Percentiles rank a stretch among this genome's conserved stretches.
Evolutionary conservation across 92 coral and sea anemone species (phyloP).

Genomic region (Parazoanthus atlanticus): DNA sequence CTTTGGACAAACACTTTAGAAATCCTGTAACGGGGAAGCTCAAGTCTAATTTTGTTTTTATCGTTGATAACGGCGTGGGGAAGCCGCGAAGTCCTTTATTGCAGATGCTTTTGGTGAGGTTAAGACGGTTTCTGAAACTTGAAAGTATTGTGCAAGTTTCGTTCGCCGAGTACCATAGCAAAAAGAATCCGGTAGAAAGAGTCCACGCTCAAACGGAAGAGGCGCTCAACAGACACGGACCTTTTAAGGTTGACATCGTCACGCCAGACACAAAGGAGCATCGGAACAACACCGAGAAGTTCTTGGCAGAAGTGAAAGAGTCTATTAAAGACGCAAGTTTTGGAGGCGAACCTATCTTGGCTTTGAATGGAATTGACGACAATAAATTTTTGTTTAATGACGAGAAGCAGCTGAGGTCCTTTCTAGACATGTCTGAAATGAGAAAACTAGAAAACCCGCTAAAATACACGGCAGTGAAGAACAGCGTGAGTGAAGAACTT

Average conservation of each 20-base stretch:
- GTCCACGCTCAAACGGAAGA: not conserved
- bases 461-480: too few species aligned
- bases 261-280: not conserved
- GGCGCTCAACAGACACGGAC: not conserved
- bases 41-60: not conserved
- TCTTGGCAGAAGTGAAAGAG: not conserved
- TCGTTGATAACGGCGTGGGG: not conserved
- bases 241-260: not conserved
- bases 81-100: not conserved
- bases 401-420: too few species aligned
- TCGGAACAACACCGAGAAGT: not conserved
- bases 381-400: too few species aligned
- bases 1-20: constrained; percentile 42
- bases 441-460: too few species aligned
- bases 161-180: not conserved
- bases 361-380: too few species aligned
- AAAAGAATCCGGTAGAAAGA: not conserved
- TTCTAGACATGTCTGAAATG: too few species aligned
- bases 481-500: too few species aligned
- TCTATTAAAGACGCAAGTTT: not conserved
- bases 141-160: not conserved
- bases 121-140: not conserved
- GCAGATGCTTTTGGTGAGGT: not conserved
- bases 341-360: too few species aligned
- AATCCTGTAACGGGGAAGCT: constrained; percentile 44